Evolutionary conservation across 92 coral and sea anemone species (phyloP).

Genomic region (Porites divaricata): DNA sequence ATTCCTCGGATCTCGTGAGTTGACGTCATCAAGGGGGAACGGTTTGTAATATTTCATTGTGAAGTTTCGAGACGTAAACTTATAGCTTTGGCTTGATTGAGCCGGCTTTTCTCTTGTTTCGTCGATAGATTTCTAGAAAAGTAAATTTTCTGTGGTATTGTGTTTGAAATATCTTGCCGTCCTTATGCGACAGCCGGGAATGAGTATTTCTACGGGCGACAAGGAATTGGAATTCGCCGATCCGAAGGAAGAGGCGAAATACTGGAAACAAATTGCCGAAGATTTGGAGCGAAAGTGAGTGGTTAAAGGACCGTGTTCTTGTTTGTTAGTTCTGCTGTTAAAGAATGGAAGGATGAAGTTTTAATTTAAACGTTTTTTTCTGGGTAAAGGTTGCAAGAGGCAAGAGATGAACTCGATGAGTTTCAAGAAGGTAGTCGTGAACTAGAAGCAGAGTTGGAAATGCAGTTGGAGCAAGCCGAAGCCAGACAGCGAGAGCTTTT

Average conservation of each 20-base stretch:
- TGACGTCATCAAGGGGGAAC: constrained; percentile 88
- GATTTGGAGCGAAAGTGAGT: constrained; percentile 96
- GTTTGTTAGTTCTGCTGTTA: constrained; percentile 7
- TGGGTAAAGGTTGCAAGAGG: constrained; percentile 92
- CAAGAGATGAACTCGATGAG: constrained; percentile 99
- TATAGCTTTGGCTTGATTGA: constrained; percentile 32
- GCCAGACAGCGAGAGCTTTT: constrained; percentile 97
- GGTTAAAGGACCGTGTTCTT: constrained; percentile 17
- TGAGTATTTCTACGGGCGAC: constrained; percentile 92
- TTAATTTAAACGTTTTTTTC: constrained; percentile 43
- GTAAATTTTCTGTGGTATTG: constrained; percentile 25
- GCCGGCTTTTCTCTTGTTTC: constrained; percentile 15
- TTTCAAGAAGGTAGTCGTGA: constrained; percentile 99
- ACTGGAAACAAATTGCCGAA: constrained; percentile 97
- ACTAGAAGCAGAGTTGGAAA: constrained; percentile 96
- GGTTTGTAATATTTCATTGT: constrained; percentile 80
- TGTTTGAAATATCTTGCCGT: constrained; percentile 53
- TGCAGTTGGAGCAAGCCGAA: constrained; percentile 99
- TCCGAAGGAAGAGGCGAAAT: constrained; percentile 99
- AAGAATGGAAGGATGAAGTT: constrained; percentile 20
- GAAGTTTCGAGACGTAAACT: constrained; percentile 50
- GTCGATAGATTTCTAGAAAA: constrained; percentile 25
- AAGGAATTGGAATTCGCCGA: constrained; percentile 99
- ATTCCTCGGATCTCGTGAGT: constrained; percentile 37
- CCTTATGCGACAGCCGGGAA: constrained; percentile 99